These are phyloP conservation scores for Microplitis deprimator DNA, from an alignment of 2,888 invertebrate species.

Conservation along the genomic window DNA sequence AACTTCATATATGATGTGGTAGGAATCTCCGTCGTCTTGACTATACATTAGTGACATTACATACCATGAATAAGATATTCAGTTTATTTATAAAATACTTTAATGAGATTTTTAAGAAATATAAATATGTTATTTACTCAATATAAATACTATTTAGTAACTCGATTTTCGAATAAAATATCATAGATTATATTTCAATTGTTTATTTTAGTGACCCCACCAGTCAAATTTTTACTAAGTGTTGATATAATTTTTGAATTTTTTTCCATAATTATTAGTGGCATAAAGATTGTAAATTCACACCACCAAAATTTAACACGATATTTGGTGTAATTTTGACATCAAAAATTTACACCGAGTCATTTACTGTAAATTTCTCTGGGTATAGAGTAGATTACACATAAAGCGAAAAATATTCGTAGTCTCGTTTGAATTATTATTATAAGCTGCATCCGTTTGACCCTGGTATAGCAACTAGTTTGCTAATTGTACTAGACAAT, in stretches of 20 bases:
- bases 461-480: slow-evolving; percentile 7
- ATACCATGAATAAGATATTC: slow-evolving; percentile 4
- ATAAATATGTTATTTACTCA: neutral
- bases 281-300: too few species aligned
- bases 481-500: slow-evolving; percentile 42
- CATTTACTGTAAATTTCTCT: too few species aligned
- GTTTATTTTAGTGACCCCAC: too few species aligned
- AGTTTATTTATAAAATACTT: neutral
- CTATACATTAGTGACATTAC: slow-evolving; percentile 4
- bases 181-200: too few species aligned
- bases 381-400: neutral
- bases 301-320: too few species aligned
- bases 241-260: too few species aligned
- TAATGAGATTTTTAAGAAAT: neutral
- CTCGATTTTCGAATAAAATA: too few species aligned
- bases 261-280: too few species aligned
- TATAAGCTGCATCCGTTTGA: slow-evolving; percentile 22
- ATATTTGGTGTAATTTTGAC: too few species aligned
- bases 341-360: too few species aligned
- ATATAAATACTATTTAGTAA: too few species aligned
- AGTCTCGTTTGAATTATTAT: slow-evolving; percentile 45
- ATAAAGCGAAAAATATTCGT: slow-evolving; percentile 35
- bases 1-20: slow-evolving; percentile 10
- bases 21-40: neutral
- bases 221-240: too few species aligned